These are phyloP conservation scores for Oryzias dopingdopingensis DNA, from an alignment of 2,797 vertebrate species.

Conservation along the genomic window DNA sequence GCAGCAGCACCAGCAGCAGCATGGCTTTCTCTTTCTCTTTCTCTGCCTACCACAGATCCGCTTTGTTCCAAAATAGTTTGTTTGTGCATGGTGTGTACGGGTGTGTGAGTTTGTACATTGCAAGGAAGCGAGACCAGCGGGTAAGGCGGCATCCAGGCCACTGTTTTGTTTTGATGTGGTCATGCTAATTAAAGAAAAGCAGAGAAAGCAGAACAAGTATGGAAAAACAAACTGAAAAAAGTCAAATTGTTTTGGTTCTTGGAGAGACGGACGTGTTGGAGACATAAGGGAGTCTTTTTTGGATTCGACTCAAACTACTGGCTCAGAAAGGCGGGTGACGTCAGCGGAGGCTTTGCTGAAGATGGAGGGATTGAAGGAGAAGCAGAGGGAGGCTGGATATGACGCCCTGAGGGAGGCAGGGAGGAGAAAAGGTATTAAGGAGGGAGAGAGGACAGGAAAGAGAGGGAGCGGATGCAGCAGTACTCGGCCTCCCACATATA, in stretches of 20 bases:
- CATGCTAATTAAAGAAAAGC: slow-evolving; percentile 67
- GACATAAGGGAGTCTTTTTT: slow-evolving; percentile 63
- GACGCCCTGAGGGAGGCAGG: slow-evolving; percentile 63
- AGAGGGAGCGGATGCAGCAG: slow-evolving; percentile 42
- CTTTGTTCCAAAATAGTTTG: slow-evolving; percentile 64
- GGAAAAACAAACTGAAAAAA: slow-evolving; percentile 16
- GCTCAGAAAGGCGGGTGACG: slow-evolving; percentile 64
- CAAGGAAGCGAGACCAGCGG: slow-evolving; percentile 63
- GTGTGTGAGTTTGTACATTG: slow-evolving; percentile 30
- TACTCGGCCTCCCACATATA: slow-evolving; percentile 61
- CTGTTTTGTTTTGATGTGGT: slow-evolving; percentile 73
- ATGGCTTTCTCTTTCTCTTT: slow-evolving; percentile 38
- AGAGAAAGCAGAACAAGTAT: slow-evolving; percentile 18
- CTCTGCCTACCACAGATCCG: slow-evolving; percentile 54
- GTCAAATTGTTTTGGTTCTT: slow-evolving; percentile 41
- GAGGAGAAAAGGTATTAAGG: slow-evolving; percentile 64
- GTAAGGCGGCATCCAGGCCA: slow-evolving; percentile 69
- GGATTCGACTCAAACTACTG: slow-evolving; percentile 63
- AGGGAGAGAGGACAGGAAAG: slow-evolving; percentile 32
- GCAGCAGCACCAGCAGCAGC: slow-evolving; percentile 60
- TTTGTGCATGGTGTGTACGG: slow-evolving; percentile 30
- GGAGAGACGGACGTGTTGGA: slow-evolving; percentile 41
- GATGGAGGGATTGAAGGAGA: slow-evolving; percentile 64
- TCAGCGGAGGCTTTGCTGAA: slow-evolving; percentile 62
- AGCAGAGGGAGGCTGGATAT: slow-evolving; percentile 60